A percentile compares a stretch with the other conserved stretches of the same genome.
These are phyloP conservation scores for Xiphorhynchus erythropygius DNA, from an alignment of 2,797 vertebrate genomes.

Conservation along the genomic window DNA sequence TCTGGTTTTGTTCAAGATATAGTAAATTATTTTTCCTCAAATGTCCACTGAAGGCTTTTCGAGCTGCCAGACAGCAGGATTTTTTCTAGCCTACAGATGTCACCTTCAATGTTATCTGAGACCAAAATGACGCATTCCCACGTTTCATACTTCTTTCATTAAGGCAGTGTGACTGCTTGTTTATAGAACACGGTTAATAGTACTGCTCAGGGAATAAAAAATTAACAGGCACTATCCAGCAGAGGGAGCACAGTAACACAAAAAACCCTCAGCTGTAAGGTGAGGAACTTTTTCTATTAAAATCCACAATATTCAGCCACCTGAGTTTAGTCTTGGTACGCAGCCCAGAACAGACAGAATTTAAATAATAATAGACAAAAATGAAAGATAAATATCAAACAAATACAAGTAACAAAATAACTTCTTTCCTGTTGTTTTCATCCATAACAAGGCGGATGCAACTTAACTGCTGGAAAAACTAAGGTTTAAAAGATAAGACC, in stretches of 20 bases:
- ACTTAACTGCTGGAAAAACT: not conserved
- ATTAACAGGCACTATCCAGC: slow-evolving; percentile 38
- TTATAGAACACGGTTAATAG: not conserved
- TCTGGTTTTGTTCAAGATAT: not conserved
- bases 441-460: not conserved
- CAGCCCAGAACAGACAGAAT: not conserved
- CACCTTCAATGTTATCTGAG: not conserved
- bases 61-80: not conserved
- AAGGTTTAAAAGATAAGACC: not conserved
- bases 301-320: not conserved
- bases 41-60: not conserved
- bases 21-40: not conserved
- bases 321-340: not conserved
- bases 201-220: not conserved
- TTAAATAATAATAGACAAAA: not conserved
- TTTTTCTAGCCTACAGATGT: not conserved
- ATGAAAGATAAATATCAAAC: not conserved
- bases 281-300: not conserved
- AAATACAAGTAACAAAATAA: not conserved
- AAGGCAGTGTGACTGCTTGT: not conserved
- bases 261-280: not conserved
- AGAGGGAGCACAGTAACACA: slow-evolving; percentile 50
- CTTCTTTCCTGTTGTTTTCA: not conserved
- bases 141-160: not conserved
- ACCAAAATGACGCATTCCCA: not conserved